Base-by-base conservation (phyloP, 2,888 invertebrate species). In the Macaria notata region DNA sequence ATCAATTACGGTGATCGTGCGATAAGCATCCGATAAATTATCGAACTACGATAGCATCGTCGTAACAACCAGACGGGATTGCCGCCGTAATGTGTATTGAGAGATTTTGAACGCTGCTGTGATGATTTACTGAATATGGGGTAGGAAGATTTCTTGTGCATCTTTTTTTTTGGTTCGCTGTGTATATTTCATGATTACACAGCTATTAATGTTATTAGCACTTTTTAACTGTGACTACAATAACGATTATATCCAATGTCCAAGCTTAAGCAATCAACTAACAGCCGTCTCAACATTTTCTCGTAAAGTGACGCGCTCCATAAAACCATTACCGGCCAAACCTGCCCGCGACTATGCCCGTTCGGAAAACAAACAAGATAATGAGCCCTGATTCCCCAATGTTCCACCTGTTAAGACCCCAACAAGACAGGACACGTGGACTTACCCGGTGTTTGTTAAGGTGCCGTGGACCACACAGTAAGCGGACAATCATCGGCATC, bases 391-490 rank as follows among this genome's bases (percentile, higher is more conserved):
- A 61, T 62, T 63, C 62, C 44, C 46, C 54, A 61, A 54, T 61
- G 58, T 59, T 62, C 67, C 71, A 69, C 68, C 68, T 69, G 66
- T 65, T 66, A 60, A 49, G 64, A 64, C 63, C 62, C 62, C 61
- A 59, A 64, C 69, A 66, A 66, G 66, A 66, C 64, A 65, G 61
- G 68, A 69, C 84, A 84, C 84, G 84, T 86, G 86, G 80, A 76
- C 48, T 44, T 48, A 44, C 47, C 70, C 75, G 71, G 69, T 81
- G 75, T 84, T 83, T 88, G 85, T 84, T 78, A 81, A 88, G 86
- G 85, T 77, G 78, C 73, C 71, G 64, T 67, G 83, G 90, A 89
- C 88, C 90, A 88, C 88, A 89, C 88, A 86, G 83, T 84, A 79
- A 79, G 88, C 78, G 79, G 82, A 79, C 83, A 83, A 86, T 88